These are phyloP conservation scores for Ceratina australensis DNA, from an alignment of 1,140 invertebrate genomes.

Conservation along the genomic window DNA sequence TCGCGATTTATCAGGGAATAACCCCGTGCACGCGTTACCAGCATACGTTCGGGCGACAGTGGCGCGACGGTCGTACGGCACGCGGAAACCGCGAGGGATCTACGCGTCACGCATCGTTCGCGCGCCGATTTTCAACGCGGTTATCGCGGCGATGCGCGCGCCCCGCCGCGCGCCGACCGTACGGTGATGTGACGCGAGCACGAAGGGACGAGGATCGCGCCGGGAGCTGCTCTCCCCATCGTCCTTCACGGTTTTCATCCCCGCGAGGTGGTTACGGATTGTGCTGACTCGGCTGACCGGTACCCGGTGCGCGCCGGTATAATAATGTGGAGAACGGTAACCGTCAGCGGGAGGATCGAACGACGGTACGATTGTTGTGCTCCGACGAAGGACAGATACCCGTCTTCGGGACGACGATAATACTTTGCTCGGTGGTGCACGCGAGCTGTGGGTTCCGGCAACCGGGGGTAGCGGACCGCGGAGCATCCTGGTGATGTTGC, in stretches of 20 bases:
- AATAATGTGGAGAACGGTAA: constrained; percentile 27
- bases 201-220: too few species aligned
- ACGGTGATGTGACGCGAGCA: constrained; percentile 28
- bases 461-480: constrained; percentile 59
- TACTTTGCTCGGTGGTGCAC: too few species aligned
- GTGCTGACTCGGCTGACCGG: too few species aligned
- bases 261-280: too few species aligned
- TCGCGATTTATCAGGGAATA: too few species aligned
- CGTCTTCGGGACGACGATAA: constrained; percentile 5
- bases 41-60: too few species aligned
- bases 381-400: not conserved
- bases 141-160: constrained; percentile 24
- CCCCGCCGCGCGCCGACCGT: constrained; percentile 6
- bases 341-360: not conserved
- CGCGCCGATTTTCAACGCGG: constrained; percentile 1
- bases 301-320: not conserved
- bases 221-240: not conserved
- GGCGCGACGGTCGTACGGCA: too few species aligned
- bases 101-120: not conserved
- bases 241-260: not conserved
- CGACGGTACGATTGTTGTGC: not conserved
- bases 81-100: not conserved
- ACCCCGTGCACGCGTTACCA: too few species aligned
- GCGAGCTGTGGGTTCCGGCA: constrained; percentile 14
- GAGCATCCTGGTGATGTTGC: constrained; percentile 77